Conservation (phyloP, 2,888 invertebrate genomes). For the Scaptomyza cyrtandrae region DNA sequence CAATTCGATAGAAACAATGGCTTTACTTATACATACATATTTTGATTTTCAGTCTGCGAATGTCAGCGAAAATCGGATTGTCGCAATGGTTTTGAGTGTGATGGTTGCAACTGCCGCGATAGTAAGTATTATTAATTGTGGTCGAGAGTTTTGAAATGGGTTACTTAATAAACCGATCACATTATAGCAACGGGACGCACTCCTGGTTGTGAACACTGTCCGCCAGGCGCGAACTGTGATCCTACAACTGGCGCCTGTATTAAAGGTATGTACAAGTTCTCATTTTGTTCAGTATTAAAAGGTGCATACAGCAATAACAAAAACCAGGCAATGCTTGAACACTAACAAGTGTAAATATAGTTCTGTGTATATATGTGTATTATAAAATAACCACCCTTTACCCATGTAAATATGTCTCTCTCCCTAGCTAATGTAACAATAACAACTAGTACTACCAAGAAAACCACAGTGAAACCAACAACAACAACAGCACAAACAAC, state of each 20-base stretch:
- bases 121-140: slow-evolving; percentile 85
- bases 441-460: slow-evolving; percentile 81
- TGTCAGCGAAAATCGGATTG: slow-evolving; percentile 90
- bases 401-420: slow-evolving; percentile 83
- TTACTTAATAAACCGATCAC: not conserved
- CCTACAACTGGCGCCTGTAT: slow-evolving; percentile 92
- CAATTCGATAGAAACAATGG: not conserved
- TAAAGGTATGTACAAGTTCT: slow-evolving; percentile 88
- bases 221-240: slow-evolving; percentile 91
- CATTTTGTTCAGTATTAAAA: slow-evolving; percentile 7
- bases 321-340: slow-evolving; percentile 30
- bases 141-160: not conserved
- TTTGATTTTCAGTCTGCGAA: slow-evolving; percentile 82
- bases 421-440: slow-evolving; percentile 84
- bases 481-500: slow-evolving; percentile 51
- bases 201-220: slow-evolving; percentile 90
- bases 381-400: slow-evolving; percentile 77
- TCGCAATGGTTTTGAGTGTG: slow-evolving; percentile 87
- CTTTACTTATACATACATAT: not conserved
- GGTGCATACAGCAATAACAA: slow-evolving; percentile 23
- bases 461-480: slow-evolving; percentile 71
- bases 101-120: slow-evolving; percentile 89
- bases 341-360: slow-evolving; percentile 75
- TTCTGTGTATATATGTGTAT: slow-evolving; percentile 62
- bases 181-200: slow-evolving; percentile 78